Conservation (phyloP, 2,888 invertebrate species). For the Lacanobia wlatinum region DNA sequence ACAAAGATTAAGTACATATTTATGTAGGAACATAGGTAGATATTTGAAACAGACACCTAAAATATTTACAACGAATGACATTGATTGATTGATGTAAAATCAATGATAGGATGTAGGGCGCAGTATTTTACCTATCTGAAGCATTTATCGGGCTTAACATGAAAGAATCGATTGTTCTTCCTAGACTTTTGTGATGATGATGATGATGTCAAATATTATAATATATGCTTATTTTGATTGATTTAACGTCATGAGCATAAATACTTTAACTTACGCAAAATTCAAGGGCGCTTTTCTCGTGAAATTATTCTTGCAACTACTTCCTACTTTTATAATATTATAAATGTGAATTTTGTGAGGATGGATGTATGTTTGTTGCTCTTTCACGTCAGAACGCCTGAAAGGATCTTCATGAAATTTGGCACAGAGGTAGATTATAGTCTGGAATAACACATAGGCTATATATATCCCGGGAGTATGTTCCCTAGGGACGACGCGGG, state of each 20-base stretch:
- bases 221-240: neutral
- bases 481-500: too few relatives aligned
- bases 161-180: constrained; percentile 20
- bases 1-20: constrained; percentile 67
- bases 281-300: too few relatives aligned
- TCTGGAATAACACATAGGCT: too few relatives aligned
- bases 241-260: neutral
- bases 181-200: neutral
- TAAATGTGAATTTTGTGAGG: too few relatives aligned
- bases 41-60: constrained; percentile 24
- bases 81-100: constrained; percentile 65
- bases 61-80: constrained; percentile 46
- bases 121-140: constrained; percentile 22
- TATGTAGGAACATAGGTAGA: neutral
- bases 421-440: too few relatives aligned
- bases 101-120: constrained; percentile 53
- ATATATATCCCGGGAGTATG: too few relatives aligned
- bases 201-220: constrained; percentile 8
- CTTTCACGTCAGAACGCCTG: too few relatives aligned
- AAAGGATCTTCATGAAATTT: too few relatives aligned
- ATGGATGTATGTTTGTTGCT: too few relatives aligned
- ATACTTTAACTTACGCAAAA: too few relatives aligned
- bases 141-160: constrained; percentile 20
- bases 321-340: too few relatives aligned
- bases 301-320: neutral